Conservation (phyloP, 2,113 vertebrate species). For the Otus sunia region DNA sequence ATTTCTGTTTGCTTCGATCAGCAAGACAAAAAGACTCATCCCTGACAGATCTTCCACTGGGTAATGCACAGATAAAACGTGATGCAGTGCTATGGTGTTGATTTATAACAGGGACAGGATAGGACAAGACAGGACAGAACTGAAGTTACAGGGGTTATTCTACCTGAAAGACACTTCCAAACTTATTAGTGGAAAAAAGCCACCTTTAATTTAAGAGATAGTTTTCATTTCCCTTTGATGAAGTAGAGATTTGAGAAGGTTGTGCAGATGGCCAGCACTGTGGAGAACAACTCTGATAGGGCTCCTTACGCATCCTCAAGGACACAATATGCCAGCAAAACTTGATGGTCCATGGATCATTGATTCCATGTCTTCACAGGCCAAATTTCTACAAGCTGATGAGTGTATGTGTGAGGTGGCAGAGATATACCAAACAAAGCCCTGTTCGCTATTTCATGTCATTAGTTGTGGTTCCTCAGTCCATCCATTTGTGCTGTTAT, state of each 20-base stretch:
- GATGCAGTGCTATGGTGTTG: background rate
- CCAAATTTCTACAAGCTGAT: background rate
- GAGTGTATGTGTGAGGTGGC: background rate
- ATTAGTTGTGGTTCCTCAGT: background rate
- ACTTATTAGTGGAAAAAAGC: rapidly evolving
- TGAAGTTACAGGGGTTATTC: background rate
- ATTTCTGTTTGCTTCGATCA: background rate
- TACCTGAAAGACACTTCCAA: background rate
- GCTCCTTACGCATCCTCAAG: background rate
- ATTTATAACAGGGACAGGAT: background rate
- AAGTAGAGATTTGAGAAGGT: background rate
- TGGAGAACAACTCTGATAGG: background rate
- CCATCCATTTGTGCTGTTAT: background rate
- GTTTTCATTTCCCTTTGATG: background rate
- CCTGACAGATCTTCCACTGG: background rate
- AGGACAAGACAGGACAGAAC: background rate
- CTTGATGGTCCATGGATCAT: background rate
- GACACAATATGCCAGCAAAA: background rate
- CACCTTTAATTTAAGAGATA: background rate
- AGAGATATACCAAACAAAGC: background rate
- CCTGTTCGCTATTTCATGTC: background rate
- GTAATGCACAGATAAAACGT: background rate
- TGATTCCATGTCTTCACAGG: background rate
- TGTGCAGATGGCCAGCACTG: background rate
- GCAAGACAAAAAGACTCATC: background rate